Base-by-base conservation (phyloP, 2,888 invertebrate species). In the Drepanosiphum platanoidis region DNA sequence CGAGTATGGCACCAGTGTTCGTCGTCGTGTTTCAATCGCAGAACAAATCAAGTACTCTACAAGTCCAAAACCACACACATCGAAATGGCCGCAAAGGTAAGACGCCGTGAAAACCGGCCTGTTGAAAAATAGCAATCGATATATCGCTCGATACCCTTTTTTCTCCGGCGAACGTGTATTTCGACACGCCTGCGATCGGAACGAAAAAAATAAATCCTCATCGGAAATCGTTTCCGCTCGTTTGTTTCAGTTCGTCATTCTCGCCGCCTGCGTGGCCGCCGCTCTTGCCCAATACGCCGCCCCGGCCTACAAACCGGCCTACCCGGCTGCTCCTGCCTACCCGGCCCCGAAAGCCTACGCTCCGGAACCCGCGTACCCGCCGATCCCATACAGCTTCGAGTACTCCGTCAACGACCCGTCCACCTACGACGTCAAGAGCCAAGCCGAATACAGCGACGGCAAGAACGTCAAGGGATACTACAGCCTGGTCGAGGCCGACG, bases 1-100 rank as follows among this genome's bases (percentile, higher is more conserved):
- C 34, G 52, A n/a, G 22, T n/a, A 22, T 5, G 34, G 34, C 13
- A 77, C 27, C 36, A 77, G 58, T 77, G 58, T n/a, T 39, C 52
- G 61, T 58, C 32, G 22, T 32, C 79, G 79, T 84, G 82, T 77
- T 27, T 66, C 70, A 22, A 27, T 27, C 64, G 11, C 89, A 91
- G 91, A 84, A 90, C 91, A 4, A 3, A 64, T 88, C 92, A 92
- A 89, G 90, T 90, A 87, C 92, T 90, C 89, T 91, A 90, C 87
- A n/a, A n/a, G n/a, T n/a, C n/a, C n/a, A n/a, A n/a, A n/a, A 92
- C 92, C 87, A 91, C 91, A 88, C 34, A 13, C 15, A 1, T 32
- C 74, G 34, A 61, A 36, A 61, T 77, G 75, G 58, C 36, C 36
- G 75, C 58, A 36, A 77, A 77, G 36, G 75, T 77, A 61, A 36